Evolutionary conservation across 2,113 vertebrate genomes (phyloP), one percentile per base, ranked within the genome.

Genomic region (Sisor rabdophorus): DNA sequence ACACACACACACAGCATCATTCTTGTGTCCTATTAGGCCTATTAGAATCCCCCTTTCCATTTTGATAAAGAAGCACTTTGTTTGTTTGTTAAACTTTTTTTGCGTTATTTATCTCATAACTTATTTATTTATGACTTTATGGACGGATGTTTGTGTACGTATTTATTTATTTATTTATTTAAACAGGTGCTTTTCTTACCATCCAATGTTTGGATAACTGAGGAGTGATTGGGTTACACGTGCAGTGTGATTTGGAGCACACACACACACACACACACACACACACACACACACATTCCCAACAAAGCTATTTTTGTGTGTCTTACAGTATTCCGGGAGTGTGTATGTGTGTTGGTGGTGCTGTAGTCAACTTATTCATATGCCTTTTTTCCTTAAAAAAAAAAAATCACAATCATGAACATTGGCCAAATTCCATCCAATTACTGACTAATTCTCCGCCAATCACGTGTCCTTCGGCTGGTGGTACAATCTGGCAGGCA

Each of bases 401-500:
- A 11, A 63, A 26, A 50, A 59, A 28, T 65, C 48, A 73, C 26
- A 36, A 55, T 78, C 53, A 75, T 75, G 61, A 77, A 55, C 65
- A 84, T 74, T 22, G 75, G 84, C 67, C 65, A 75, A 74, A 67
- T 58, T 75, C 54, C 26, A 75, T 78, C 36, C 8, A 22, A 55
- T 53, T 28, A 53, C 70, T 28, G 54, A 76, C 81, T 56, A 71
- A 54, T 80, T 79, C 30, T 11, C 73, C 79, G 83, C 80, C 86
- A 82, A 81, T 88, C 87, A 87, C 64, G 15, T 82, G 84, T 87
- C 88, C 58, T 70, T 72, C 85, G 85, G 86, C 83, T 90, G 91
- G 90, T 89, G 90, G 91, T 92, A 90, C 93, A 92, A 91, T 87
- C 89, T 91, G 91, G 92, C 90, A 93, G 96, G 95, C 93, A 87